phyloP scores from a whole-genome alignment of 2,888 invertebrate genomes.

The Nemapogon koenigi region DNA sequence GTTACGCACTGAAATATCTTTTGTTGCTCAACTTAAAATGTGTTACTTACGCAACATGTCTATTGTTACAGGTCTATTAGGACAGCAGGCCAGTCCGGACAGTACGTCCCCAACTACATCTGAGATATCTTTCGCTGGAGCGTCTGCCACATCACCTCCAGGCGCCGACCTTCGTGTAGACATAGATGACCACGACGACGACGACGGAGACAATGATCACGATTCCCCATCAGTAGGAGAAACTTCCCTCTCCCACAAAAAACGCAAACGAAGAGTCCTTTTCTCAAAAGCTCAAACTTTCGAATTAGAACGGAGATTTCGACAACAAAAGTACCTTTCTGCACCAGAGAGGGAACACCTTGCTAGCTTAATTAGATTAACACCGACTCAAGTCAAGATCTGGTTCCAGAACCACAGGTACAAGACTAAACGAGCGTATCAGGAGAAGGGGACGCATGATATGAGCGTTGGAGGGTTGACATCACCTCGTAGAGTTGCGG shows the following conservation, averaged over 20 bases:
- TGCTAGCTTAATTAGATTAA: conserved; percentile 91
- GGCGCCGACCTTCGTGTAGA: conserved; percentile 35
- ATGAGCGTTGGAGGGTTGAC: conserved; percentile 71
- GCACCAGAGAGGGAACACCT: conserved; percentile 98
- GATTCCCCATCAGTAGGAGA: conserved; percentile 36
- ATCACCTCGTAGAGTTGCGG: conserved; percentile 91
- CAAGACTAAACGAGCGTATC: conserved; percentile 97
- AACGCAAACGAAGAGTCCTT: conserved; percentile 93
- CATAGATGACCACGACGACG: conserved; percentile 57
- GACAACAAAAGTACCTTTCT: conserved; percentile 95
- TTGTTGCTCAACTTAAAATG: background rate
- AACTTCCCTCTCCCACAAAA: conserved; percentile 73
- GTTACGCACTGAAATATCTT: conserved; percentile 3
- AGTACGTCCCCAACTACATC: conserved; percentile 90
- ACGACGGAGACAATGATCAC: conserved; percentile 60
- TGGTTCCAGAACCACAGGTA: conserved; percentile 99
- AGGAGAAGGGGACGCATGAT: conserved; percentile 85
- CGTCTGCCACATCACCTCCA: conserved; percentile 42
- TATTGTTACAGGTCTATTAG: conserved; percentile 49
- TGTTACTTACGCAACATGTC: no score
- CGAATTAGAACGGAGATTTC: conserved; percentile 92
- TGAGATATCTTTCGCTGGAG: conserved; percentile 68
- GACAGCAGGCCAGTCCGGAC: conserved; percentile 83
- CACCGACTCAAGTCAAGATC: conserved; percentile 98
- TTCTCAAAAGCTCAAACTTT: conserved; percentile 98